Evolutionary conservation across 2,888 invertebrate genomes (phyloP).

Genomic region (Trichogramma dendrolimi): DNA sequence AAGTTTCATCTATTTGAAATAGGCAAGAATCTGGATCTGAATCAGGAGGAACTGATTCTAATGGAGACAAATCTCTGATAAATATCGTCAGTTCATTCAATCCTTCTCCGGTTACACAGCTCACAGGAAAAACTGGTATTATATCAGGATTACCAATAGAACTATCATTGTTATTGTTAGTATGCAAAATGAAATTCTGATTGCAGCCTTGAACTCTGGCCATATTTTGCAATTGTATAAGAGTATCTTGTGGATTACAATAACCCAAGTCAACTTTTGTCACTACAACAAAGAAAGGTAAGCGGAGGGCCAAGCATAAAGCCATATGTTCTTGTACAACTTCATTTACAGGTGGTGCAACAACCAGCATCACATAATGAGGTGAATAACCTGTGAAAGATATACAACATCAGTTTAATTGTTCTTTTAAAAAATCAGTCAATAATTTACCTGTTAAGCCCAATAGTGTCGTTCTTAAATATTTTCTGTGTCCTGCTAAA

Average conservation of each 20-base stretch:
- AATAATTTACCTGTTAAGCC: conserved; percentile 68
- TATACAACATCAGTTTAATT: not conserved
- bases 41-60: conserved; percentile 39
- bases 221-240: conserved; percentile 41
- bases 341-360: conserved; percentile 48
- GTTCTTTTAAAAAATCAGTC: not conserved
- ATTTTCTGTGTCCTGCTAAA: conserved; percentile 93
- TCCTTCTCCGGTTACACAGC: conserved; percentile 85
- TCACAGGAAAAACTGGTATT: conserved; percentile 81
- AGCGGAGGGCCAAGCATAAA: conserved; percentile 72
- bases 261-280: conserved; percentile 87
- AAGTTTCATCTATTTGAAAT: conserved; percentile 93
- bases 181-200: conserved; percentile 41
- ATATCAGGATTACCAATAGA: conserved; percentile 46
- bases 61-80: conserved; percentile 70
- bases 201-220: conserved; percentile 44
- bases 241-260: conserved; percentile 41
- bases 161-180: conserved; percentile 35
- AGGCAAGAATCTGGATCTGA: conserved; percentile 50
- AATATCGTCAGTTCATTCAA: conserved; percentile 79
- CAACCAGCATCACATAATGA: conserved; percentile 82
- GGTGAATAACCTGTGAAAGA: conserved; percentile 71
- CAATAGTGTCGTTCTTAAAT: conserved; percentile 90
- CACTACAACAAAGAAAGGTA: conserved; percentile 90
- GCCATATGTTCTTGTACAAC: conserved; percentile 79